phyloP scores from a whole-genome alignment of 1,140 invertebrate species.

The Pseudoatta argentina region DNA sequence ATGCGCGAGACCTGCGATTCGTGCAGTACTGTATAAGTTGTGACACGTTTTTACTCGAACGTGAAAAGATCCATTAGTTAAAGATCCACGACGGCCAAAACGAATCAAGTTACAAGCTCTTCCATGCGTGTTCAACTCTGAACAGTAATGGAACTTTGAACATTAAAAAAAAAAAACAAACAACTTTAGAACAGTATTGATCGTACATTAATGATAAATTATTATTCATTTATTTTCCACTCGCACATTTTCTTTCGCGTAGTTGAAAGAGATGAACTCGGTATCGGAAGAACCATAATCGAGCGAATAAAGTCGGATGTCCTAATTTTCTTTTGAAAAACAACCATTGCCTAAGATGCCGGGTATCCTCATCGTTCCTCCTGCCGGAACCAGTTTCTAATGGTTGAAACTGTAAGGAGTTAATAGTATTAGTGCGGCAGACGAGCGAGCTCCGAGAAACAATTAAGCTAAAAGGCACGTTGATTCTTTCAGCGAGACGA shows the following conservation, averaged over 20 bases:
- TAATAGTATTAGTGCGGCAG: slow-evolving; percentile 70
- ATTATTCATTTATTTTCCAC: neutral
- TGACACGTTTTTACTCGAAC: slow-evolving; percentile 39
- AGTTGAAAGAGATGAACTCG: slow-evolving; percentile 18
- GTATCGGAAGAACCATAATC: neutral
- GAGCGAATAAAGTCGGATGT: neutral
- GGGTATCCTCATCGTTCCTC: slow-evolving; percentile 35
- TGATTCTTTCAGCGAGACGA: slow-evolving; percentile 74
- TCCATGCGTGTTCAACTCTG: slow-evolving; percentile 53
- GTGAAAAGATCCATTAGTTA: slow-evolving; percentile 10
- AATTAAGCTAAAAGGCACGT: slow-evolving; percentile 74
- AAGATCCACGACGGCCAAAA: neutral
- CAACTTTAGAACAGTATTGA: neutral
- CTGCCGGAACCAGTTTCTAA: slow-evolving; percentile 59
- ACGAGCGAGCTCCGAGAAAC: slow-evolving; percentile 64
- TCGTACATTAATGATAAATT: neutral
- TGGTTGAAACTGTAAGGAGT: slow-evolving; percentile 67
- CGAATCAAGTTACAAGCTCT: slow-evolving; percentile 59
- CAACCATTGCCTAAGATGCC: slow-evolving; percentile 29
- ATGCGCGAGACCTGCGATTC: slow-evolving; percentile 10
- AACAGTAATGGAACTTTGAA: slow-evolving; percentile 54
- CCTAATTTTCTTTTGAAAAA: slow-evolving; percentile 19
- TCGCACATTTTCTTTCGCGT: neutral
- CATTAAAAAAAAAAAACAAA: neutral
- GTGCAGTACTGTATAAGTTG: slow-evolving; percentile 3